These are phyloP conservation scores for Lamellibrachia satsuma DNA, from an alignment of 2,888 invertebrate species.

Conservation along the genomic window DNA sequence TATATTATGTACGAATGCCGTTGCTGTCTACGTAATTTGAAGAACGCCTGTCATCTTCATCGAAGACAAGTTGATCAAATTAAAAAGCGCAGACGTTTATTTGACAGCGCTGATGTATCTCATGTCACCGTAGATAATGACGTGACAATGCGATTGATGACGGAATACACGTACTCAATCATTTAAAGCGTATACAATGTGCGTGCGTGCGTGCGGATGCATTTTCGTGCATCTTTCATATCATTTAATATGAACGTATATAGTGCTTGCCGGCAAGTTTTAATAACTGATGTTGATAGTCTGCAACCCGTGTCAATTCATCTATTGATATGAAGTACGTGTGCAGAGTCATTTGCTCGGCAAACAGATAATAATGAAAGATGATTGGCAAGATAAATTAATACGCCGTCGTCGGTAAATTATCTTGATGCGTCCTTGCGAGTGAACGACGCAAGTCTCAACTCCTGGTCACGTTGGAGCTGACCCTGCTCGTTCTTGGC, in stretches of 20 bases:
- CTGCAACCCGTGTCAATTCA: not conserved
- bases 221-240: not conserved
- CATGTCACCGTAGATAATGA: no score
- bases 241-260: not conserved
- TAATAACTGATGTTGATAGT: not conserved
- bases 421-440: not conserved
- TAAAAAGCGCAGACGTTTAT: not conserved
- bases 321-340: not conserved
- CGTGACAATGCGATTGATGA: not conserved
- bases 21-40: not conserved
- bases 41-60: not conserved
- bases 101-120: not conserved
- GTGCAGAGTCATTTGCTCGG: not conserved
- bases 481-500: not conserved
- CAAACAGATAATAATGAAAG: not conserved
- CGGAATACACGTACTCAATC: not conserved
- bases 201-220: not conserved
- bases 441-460: not conserved
- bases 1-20: no score
- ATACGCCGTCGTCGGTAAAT: not conserved
- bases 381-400: not conserved
- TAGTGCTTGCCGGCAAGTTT: not conserved
- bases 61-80: constrained; percentile 6
- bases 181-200: not conserved
- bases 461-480: not conserved